phyloP scores from a whole-genome alignment of 2,888 invertebrate species.

The Alentia gelatinosa region DNA sequence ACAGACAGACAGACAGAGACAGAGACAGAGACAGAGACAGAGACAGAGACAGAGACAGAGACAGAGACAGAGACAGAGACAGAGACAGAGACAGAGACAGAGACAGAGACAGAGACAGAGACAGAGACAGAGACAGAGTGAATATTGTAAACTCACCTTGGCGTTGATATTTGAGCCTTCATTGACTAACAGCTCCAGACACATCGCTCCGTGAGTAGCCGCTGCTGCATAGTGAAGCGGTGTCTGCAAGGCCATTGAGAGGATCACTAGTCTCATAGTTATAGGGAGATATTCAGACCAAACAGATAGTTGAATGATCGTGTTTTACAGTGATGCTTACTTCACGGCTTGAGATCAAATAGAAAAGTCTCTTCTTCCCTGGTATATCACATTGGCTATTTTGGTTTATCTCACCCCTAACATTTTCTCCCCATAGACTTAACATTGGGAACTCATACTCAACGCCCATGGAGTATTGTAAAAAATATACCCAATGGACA shows the following conservation, averaged over 20 bases:
- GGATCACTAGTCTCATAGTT: not conserved
- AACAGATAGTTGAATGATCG: no score
- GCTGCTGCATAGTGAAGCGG: constrained; percentile 85
- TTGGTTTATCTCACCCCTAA: no score
- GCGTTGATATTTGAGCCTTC: constrained; percentile 83
- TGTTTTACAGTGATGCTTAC: no score
- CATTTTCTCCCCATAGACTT: no score
- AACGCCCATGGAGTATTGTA: no score
- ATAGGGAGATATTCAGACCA: no score
- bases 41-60: constrained; percentile 37
- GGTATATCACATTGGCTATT: no score
- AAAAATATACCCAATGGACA: no score
- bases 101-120: not conserved
- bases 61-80: constrained; percentile 5
- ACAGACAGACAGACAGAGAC: constrained; percentile 13
- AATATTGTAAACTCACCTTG: not conserved
- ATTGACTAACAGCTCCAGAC: constrained; percentile 83
- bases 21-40: constrained; percentile 28
- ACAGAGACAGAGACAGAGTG: not conserved
- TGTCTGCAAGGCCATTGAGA: constrained; percentile 80
- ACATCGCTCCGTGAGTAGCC: constrained; percentile 84
- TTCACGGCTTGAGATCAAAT: no score
- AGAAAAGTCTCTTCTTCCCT: no score
- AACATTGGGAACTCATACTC: no score
- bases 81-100: not conserved